phyloP scores from a whole-genome alignment of 2,797 vertebrate genomes.

The Hylomyscus alleni region DNA sequence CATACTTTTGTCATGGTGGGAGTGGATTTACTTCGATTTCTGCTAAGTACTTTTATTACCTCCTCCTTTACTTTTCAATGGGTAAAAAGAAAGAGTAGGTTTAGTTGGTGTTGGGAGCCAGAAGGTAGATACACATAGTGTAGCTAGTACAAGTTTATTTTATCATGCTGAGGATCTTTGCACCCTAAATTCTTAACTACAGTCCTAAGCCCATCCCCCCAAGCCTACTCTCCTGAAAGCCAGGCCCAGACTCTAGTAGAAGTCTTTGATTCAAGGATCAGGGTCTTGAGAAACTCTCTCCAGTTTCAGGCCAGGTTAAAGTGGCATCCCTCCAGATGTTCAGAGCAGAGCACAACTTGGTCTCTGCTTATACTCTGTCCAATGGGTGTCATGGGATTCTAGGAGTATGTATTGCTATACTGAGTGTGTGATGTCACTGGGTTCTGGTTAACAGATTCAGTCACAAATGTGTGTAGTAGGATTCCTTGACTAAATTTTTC shows the following conservation, averaged over 20 bases:
- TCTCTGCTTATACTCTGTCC: too few species aligned
- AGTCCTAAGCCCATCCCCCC: background rate
- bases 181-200: background rate
- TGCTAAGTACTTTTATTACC: background rate
- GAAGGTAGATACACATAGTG: background rate
- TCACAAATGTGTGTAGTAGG: too few species aligned
- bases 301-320: too few species aligned
- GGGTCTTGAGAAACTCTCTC: background rate
- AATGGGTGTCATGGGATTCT: too few species aligned
- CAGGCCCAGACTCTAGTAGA: background rate
- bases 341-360: too few species aligned
- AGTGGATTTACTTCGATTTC: background rate
- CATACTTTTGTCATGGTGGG: background rate
- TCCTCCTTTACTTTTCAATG: background rate
- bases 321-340: too few species aligned
- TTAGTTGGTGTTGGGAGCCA: background rate
- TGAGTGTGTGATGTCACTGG: too few species aligned
- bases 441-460: too few species aligned
- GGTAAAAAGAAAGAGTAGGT: background rate
- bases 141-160: background rate
- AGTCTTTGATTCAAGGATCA: background rate
- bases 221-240: background rate
- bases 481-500: too few species aligned
- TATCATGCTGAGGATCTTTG: background rate
- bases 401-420: too few species aligned